These are phyloP conservation scores for Melanchra persicariae DNA, from an alignment of 2,888 invertebrate species.

Conservation along the genomic window DNA sequence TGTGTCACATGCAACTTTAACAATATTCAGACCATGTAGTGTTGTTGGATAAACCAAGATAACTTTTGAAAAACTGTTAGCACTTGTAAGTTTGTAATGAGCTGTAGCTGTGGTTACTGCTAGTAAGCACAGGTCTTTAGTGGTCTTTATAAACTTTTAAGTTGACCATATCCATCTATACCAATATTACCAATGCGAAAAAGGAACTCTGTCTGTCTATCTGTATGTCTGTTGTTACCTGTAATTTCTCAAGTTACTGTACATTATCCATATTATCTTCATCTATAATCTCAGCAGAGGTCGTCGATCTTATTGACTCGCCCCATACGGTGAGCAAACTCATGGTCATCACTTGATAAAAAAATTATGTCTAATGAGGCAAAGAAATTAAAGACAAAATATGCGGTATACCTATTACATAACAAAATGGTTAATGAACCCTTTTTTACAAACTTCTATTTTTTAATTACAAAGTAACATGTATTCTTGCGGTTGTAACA, in stretches of 20 bases:
- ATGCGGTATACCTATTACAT: too few relatives aligned
- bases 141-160: too few relatives aligned
- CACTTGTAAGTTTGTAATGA: not conserved
- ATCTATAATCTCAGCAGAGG: too few relatives aligned
- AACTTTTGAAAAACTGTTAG: not conserved
- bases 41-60: not conserved
- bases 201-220: not conserved
- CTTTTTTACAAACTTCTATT: conserved; percentile 29
- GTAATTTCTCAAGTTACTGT: too few relatives aligned
- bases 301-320: not conserved
- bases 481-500: conserved; percentile 25
- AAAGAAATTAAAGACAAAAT: too few relatives aligned
- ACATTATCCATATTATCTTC: too few relatives aligned
- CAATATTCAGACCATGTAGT: not conserved
- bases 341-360: not conserved
- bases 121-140: too few relatives aligned
- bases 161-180: too few relatives aligned
- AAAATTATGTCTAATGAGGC: not conserved
- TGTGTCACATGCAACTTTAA: conserved; percentile 6
- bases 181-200: too few relatives aligned
- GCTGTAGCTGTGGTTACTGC: too few relatives aligned
- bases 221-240: too few relatives aligned
- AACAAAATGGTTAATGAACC: conserved; percentile 48
- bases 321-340: not conserved
- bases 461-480: conserved; percentile 21